A percentile compares a stretch with the other conserved stretches of the same genome.
phyloP scores from a whole-genome alignment of 2,888 invertebrate species.

The Lithophane leautieri region DNA sequence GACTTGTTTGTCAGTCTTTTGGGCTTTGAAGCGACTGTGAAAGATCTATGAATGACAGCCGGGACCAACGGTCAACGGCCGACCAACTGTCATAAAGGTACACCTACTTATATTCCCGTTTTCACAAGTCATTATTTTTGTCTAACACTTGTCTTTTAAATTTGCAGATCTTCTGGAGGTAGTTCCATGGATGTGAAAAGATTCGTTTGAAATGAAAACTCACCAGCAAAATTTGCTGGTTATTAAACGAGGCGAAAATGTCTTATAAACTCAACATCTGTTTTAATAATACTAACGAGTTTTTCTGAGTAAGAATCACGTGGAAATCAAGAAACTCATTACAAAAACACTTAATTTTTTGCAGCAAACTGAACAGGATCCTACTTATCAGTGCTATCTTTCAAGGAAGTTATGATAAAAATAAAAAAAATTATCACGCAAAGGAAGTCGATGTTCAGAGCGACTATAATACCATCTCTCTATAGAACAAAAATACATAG shows the following conservation, averaged over 20 bases:
- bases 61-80: no score
- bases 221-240: no score
- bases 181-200: no score
- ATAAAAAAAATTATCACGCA: constrained; percentile 55
- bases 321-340: constrained; percentile 29
- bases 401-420: constrained; percentile 47
- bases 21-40: no score
- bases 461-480: not conserved
- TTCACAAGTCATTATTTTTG: no score
- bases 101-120: no score
- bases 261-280: not conserved
- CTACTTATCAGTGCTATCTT: constrained; percentile 46
- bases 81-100: no score
- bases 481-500: not conserved
- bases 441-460: constrained; percentile 42
- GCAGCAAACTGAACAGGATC: constrained; percentile 35
- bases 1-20: no score
- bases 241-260: not conserved
- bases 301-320: constrained; percentile 4
- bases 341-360: constrained; percentile 46
- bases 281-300: not conserved
- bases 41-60: no score
- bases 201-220: no score
- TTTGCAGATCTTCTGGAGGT: no score
- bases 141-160: no score